These are phyloP conservation scores for Crocuta crocuta DNA, from an alignment of 2,113 vertebrate species.

Conservation along the genomic window DNA sequence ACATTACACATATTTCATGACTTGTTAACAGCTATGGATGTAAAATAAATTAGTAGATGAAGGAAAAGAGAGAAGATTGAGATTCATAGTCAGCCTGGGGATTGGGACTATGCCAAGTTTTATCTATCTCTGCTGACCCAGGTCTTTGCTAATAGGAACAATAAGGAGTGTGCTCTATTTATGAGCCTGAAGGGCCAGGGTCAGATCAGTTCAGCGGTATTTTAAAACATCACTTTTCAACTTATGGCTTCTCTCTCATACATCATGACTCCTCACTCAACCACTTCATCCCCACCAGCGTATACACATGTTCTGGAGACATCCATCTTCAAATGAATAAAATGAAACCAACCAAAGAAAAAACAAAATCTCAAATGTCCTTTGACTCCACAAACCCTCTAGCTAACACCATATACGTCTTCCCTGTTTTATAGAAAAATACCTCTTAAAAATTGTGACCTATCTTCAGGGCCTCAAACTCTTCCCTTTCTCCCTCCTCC, in stretches of 20 bases:
- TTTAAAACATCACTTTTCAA: slow-evolving; percentile 59
- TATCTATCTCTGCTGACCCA: slow-evolving; percentile 37
- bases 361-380: background rate
- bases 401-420: background rate
- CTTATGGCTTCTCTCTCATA: background rate
- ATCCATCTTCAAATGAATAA: background rate
- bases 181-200: background rate
- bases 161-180: slow-evolving; percentile 23
- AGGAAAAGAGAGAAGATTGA: slow-evolving; percentile 1
- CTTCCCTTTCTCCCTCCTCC: background rate
- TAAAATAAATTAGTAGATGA: slow-evolving; percentile 65
- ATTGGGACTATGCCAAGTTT: slow-evolving; percentile 11
- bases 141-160: slow-evolving; percentile 40
- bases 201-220: slow-evolving; percentile 6
- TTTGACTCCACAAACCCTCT: background rate
- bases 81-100: slow-evolving; percentile 52
- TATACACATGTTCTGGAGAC: background rate
- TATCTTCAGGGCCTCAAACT: background rate
- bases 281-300: background rate
- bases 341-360: background rate
- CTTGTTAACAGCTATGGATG: background rate
- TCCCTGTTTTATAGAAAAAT: background rate
- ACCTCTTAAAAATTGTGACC: background rate
- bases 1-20: slow-evolving; percentile 33
- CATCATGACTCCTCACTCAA: background rate